Conservation (phyloP, 1,140 invertebrate genomes). For the Medauroidea extradentata region DNA sequence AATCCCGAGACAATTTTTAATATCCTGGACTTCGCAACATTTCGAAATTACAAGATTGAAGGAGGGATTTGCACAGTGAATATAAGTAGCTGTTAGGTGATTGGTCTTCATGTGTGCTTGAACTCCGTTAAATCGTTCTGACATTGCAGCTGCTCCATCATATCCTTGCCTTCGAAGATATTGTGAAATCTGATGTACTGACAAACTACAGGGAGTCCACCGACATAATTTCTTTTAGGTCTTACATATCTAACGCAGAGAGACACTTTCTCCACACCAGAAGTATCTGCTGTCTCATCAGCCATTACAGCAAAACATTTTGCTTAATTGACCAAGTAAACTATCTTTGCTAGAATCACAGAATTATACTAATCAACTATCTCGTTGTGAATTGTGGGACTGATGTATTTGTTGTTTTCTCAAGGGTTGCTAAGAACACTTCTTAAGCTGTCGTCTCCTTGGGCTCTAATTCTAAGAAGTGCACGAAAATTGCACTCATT, state of each 20-base stretch:
- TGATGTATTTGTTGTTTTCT: conserved; percentile 26
- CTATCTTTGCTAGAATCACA: conserved; percentile 21
- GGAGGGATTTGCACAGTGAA: conserved; percentile 33
- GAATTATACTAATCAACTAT: conserved; percentile 24
- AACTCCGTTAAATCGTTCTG: conserved; percentile 27
- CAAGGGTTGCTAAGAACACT: conserved; percentile 16
- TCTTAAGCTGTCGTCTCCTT: conserved; percentile 22
- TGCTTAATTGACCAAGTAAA: conserved; percentile 23
- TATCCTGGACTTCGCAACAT: conserved; percentile 1
- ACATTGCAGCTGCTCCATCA: conserved; percentile 29
- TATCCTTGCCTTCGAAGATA: conserved; percentile 31
- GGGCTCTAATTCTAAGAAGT: conserved; percentile 2
- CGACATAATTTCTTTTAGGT: conserved; percentile 18
- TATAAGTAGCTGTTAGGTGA: conserved; percentile 26
- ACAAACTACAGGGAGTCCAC: conserved; percentile 34
- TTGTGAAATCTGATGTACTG: not conserved
- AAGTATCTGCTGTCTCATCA: conserved; percentile 30
- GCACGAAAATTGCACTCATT: conserved; percentile 9
- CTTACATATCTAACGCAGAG: conserved; percentile 28
- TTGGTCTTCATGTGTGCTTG: conserved; percentile 33
- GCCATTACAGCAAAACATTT: conserved; percentile 24
- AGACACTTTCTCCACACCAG: conserved; percentile 32
- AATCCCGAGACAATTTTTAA: conserved; percentile 17
- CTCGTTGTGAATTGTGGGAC: conserved; percentile 30
- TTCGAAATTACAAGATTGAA: conserved; percentile 30